Evolutionary conservation across 2,888 invertebrate genomes (phyloP).

Genomic region (Mythimna albipuncta): DNA sequence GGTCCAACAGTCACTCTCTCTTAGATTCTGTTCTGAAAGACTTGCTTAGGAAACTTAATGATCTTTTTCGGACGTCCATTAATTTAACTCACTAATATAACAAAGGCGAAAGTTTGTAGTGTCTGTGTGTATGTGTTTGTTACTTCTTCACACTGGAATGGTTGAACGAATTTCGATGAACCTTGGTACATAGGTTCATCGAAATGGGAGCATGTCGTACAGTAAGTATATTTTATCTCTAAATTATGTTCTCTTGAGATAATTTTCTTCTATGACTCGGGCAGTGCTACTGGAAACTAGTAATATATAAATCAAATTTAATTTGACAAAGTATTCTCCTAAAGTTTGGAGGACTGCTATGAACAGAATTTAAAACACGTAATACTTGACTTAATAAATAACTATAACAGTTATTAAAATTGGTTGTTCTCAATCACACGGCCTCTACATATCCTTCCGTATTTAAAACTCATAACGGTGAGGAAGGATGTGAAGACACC

Average conservation of each 20-base stretch:
- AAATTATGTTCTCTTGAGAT: too few relatives aligned
- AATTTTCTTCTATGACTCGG: too few relatives aligned
- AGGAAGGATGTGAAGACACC: conserved; percentile 21
- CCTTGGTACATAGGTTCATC: too few relatives aligned
- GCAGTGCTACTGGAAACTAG: not conserved
- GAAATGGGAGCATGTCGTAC: too few relatives aligned
- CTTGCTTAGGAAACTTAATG: not conserved
- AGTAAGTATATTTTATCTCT: too few relatives aligned
- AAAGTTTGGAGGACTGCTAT: conserved; percentile 1
- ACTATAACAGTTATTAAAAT: conserved; percentile 41
- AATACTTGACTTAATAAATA: conserved; percentile 10
- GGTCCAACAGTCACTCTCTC: not conserved
- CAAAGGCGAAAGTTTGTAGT: too few relatives aligned
- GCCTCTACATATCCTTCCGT: conserved; percentile 35
- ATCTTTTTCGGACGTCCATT: not conserved
- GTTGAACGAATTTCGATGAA: too few relatives aligned
- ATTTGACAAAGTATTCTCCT: not conserved
- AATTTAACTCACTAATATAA: not conserved
- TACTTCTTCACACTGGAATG: too few relatives aligned
- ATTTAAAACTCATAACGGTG: conserved; percentile 23
- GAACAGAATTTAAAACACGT: conserved; percentile 2
- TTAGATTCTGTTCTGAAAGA: too few relatives aligned
- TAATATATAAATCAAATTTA: not conserved
- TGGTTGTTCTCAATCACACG: conserved; percentile 41
- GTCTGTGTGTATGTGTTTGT: too few relatives aligned